A percentile compares a stretch with the other conserved stretches of the same genome.
phyloP scores from a whole-genome alignment of 1,140 invertebrate species.

The Mizuhopecten yessoensis region DNA sequence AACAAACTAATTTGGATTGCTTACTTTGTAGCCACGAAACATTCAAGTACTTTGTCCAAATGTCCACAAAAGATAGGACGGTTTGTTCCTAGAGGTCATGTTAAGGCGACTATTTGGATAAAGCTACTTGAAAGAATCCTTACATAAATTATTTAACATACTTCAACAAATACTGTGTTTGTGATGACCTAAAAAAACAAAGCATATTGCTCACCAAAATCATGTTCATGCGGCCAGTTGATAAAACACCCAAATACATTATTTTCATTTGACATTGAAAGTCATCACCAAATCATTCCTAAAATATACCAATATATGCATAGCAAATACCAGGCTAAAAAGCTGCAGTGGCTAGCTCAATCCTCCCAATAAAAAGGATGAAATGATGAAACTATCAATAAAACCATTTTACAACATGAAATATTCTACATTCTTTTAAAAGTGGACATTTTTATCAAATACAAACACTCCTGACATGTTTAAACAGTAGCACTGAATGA shows the following conservation, averaged over 20 bases:
- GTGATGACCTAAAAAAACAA: not conserved
- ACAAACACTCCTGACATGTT: conserved; percentile 17
- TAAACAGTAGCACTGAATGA: not conserved
- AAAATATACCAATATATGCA: conserved; percentile 40
- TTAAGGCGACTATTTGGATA: not conserved
- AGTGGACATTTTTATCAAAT: not conserved
- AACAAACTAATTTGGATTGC: not conserved
- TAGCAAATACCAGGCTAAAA: conserved; percentile 7
- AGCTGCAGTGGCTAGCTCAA: conserved; percentile 22
- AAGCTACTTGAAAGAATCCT: not conserved
- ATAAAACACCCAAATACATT: not conserved
- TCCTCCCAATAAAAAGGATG: not conserved
- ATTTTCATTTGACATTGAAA: not conserved
- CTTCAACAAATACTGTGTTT: not conserved
- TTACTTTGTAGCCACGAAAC: not conserved
- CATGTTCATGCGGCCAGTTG: not conserved
- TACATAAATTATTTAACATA: not conserved
- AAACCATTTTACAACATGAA: conserved; percentile 19
- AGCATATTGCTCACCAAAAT: not conserved
- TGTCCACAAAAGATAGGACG: conserved; percentile 29
- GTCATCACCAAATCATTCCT: conserved; percentile 9
- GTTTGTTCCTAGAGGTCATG: conserved; percentile 21
- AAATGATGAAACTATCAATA: not conserved
- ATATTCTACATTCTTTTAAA: not conserved
- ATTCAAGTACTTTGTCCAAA: not conserved